phyloP scores from a whole-genome alignment of 2,888 invertebrate species.

The Drosophila cyrtoloma region DNA sequence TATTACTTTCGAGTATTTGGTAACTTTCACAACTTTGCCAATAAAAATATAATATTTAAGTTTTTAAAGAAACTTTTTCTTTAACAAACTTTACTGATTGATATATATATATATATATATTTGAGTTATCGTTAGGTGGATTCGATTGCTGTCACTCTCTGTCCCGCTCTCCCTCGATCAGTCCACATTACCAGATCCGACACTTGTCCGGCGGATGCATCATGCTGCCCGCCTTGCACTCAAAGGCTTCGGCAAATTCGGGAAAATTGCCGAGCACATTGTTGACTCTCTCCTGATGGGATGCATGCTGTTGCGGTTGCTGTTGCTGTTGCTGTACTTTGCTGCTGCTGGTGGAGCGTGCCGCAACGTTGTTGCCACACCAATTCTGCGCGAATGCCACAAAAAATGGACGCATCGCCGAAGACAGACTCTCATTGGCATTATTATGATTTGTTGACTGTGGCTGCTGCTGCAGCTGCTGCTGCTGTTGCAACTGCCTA shows the following conservation, averaged over 20 bases:
- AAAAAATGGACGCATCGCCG: conserved; percentile 65
- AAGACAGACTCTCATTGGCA: not conserved
- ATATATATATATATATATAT: not conserved
- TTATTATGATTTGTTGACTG: not conserved
- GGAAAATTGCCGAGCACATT: conserved; percentile 80
- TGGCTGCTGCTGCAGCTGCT: conserved; percentile 21
- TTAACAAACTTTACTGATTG: not conserved
- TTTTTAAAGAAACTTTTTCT: not conserved
- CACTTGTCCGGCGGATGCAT: conserved; percentile 82
- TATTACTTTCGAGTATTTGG: not conserved
- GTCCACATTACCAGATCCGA: conserved; percentile 74
- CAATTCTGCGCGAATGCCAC: conserved; percentile 82
- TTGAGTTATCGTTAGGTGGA: not conserved
- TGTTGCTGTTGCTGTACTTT: conserved; percentile 51
- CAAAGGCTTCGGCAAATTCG: conserved; percentile 75
- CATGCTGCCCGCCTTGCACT: conserved; percentile 62
- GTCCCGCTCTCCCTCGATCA: not conserved
- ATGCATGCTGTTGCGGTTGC: conserved; percentile 71
- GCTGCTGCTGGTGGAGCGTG: conserved; percentile 4
- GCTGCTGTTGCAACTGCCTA: conserved; percentile 21
- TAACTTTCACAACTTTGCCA: not conserved
- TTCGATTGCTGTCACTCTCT: not conserved
- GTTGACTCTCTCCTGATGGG: conserved; percentile 79
- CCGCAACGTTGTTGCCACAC: conserved; percentile 65
- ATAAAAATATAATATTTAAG: not conserved